Base-by-base conservation (phyloP, 2,113 vertebrate genomes). In the Pyxicephalus adspersus region DNA sequence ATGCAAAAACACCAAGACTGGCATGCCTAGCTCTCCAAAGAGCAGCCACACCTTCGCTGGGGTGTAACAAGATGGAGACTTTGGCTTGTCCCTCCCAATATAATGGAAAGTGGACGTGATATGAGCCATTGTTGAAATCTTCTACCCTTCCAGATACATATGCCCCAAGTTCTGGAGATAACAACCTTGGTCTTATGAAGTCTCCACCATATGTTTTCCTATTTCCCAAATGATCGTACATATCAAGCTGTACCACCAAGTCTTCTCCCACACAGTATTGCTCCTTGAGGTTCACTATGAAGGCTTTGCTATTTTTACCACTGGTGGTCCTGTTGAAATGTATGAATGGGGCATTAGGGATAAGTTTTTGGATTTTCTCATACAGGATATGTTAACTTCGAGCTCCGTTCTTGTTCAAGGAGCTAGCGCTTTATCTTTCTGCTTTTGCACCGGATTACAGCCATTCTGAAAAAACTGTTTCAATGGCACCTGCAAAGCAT, bases 381-480 rank as follows among this genome's bases (percentile, higher is more conserved):
- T 26, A 64, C 54, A 72, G 55, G 29, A 82, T 16, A 76, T 64
- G 28, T 80, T 45, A 6, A 8, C 54, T 70, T 80, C 65, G 3
- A 80, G 65, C 34, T 50, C 25, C 17, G 64, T 70, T 28, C 51
- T 70, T 3, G 66, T 38, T 70, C 13, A 4, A 18, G 2, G 15
- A 51, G 38, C 15, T 0, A 9, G 7, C 2, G 23, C 25, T 51
- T 45, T 2, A n/a, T 52, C 19, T 4, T 38, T 38, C 20, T 51
- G 17, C 4, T 60, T 11, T 28, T 38, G 18, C 0, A 31, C 6
- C 6, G 22, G 57, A 7, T 13, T 23, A 23, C 4, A 16, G 18
- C 55, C 38, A 8, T 1, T 74, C 18, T 74, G 55, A 29, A 60
- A 15, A 1, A 58, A 8, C 18, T n/a, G 4, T 19, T 38, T 5